Conservation (phyloP, 1,140 invertebrate species). For the Pogonomyrmex californicus region DNA sequence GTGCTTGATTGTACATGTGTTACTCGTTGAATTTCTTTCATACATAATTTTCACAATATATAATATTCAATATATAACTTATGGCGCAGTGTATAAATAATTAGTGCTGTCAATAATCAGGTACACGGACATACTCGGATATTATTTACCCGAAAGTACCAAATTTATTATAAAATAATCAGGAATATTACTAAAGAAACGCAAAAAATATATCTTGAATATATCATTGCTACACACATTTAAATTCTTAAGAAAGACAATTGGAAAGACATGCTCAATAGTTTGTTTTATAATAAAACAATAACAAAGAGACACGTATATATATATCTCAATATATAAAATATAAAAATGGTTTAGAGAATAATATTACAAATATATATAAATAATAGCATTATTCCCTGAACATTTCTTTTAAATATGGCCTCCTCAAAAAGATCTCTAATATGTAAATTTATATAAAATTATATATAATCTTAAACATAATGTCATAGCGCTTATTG, state of each 20-base stretch:
- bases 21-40: background rate
- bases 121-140: constrained; percentile 3
- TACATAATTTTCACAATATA: background rate
- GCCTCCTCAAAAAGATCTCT: background rate
- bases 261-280: background rate
- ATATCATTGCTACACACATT: background rate
- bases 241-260: constrained; percentile 3
- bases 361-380: constrained; percentile 25
- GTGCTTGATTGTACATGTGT: background rate
- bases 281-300: background rate
- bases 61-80: constrained; percentile 22
- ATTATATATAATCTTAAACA: constrained; percentile 19
- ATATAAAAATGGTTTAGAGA: background rate
- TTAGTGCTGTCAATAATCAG: constrained; percentile 43
- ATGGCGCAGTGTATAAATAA: constrained; percentile 23
- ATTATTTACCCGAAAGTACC: constrained; percentile 2
- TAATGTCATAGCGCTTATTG: constrained; percentile 1
- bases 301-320: background rate
- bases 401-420: background rate
- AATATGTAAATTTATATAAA: background rate
- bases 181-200: background rate
- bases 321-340: background rate
- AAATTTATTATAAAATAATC: constrained; percentile 20
- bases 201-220: background rate
- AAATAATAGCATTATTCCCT: constrained; percentile 27